Percentiles rank a stretch among this genome's conserved stretches.
These are phyloP conservation scores for Petroica traversi DNA, from an alignment of 2,113 vertebrate genomes.

Conservation along the genomic window DNA sequence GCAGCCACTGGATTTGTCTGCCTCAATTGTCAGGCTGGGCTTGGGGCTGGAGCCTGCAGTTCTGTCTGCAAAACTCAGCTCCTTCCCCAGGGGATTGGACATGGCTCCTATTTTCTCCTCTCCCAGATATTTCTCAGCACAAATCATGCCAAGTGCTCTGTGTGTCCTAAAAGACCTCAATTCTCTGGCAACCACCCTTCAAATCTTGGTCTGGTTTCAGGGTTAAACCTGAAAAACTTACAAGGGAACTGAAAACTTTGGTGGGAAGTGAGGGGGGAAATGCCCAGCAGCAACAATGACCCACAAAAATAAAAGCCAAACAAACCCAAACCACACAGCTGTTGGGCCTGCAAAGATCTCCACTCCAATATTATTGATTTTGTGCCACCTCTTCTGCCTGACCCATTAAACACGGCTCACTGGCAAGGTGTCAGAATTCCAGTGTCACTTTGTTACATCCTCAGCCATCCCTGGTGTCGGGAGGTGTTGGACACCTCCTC, in stretches of 20 bases:
- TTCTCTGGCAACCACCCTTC: neutral
- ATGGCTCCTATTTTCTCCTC: neutral
- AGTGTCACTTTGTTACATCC: neutral
- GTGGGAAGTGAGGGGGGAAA: fast-evolving
- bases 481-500: neutral
- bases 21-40: neutral
- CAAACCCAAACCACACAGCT: neutral
- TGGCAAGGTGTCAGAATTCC: constrained; percentile 13
- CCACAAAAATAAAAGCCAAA: neutral
- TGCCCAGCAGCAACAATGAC: neutral
- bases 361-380: constrained; percentile 59
- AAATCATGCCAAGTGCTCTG: neutral
- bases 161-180: neutral
- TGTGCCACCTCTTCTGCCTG: constrained; percentile 9
- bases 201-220: neutral
- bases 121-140: neutral
- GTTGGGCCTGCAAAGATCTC: neutral
- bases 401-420: constrained; percentile 67
- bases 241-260: neutral
- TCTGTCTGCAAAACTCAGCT: neutral
- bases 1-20: neutral
- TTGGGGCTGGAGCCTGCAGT: constrained; percentile 20
- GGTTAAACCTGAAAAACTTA: neutral
- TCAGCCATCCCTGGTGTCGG: neutral
- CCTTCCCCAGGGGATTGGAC: neutral